Percentiles rank a stretch among this genome's conserved stretches.
These are phyloP conservation scores for Ectobius pallidus DNA, from an alignment of 2,888 invertebrate species.

Conservation along the genomic window DNA sequence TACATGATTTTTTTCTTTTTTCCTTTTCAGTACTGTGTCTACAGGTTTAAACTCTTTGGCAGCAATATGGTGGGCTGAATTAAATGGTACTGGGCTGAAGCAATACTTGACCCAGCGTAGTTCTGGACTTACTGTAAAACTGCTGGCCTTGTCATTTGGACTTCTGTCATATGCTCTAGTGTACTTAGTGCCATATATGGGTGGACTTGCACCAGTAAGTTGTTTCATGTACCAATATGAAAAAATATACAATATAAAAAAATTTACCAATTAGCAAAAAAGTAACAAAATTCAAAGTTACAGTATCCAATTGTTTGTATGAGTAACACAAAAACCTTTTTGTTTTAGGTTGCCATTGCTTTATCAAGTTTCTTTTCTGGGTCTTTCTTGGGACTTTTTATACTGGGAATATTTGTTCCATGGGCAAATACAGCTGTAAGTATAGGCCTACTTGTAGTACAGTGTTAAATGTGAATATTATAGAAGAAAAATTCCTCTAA, in stretches of 20 bases:
- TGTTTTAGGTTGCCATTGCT: slow-evolving; percentile 52
- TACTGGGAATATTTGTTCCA: slow-evolving; percentile 57
- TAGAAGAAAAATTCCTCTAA: no score
- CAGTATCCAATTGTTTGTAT: no score
- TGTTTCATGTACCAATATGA: background rate
- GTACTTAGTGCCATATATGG: slow-evolving; percentile 58
- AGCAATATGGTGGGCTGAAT: slow-evolving; percentile 59
- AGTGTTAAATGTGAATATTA: no score
- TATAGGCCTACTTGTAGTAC: slow-evolving; percentile 13
- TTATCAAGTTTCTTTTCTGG: slow-evolving; percentile 56
- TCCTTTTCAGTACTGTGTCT: slow-evolving; percentile 58
- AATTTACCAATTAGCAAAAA: no score
- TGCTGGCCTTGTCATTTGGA: slow-evolving; percentile 56
- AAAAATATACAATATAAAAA: background rate
- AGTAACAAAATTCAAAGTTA: no score
- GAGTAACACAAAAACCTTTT: no score
- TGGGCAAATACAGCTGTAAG: slow-evolving; percentile 53
- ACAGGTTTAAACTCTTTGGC: slow-evolving; percentile 62
- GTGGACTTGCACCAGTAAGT: slow-evolving; percentile 56
- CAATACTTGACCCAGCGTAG: slow-evolving; percentile 47
- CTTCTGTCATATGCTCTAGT: slow-evolving; percentile 57
- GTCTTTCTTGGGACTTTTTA: slow-evolving; percentile 56
- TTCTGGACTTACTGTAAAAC: slow-evolving; percentile 54
- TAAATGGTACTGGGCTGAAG: slow-evolving; percentile 48
- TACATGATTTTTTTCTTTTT: no score